Base-by-base conservation (phyloP, 2,888 invertebrate species). In the Caenorhabditis doughertyi region DNA sequence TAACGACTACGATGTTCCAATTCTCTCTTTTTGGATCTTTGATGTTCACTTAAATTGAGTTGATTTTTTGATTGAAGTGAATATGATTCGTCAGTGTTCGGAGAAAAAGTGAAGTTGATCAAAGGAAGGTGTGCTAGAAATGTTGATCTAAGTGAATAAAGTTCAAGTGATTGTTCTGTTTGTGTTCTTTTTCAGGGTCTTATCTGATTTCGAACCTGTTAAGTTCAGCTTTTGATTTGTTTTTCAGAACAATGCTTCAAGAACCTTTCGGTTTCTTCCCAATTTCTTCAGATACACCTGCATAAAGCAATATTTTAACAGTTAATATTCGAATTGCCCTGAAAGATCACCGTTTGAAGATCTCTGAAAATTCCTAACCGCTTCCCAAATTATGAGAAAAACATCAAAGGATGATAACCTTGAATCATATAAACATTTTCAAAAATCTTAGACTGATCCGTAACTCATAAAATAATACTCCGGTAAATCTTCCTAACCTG, bases 201-300 rank as follows among this genome's bases (percentile, higher is more conserved):
- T n/a, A 8, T 55, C 55, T 55, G 55, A 32, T n/a, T 16, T 18
- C 18, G 18, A 32, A 23, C 18, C 18, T 32, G 56, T 2, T 18
- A 35, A 39, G 39, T 2, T 42, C 21, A 16, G 23, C 65, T 35
- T 35, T 47, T 65, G 23, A 16, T 16, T 51, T n/a, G 21, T 4
- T 67, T 51, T 67, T 21, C 51, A 51, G 58, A 39, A 39, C 58
- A 58, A 21, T 2, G 5, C 35, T 21, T 39, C 58, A 4, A 58
- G 13, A 58, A 39, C 4, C 35, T 39, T 39, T 53, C 18, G 9
- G 21, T 49, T 35, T 23, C 67, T 53, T 53, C 67, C 67, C 53
- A n/a, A n/a, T n/a, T n/a, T 68, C 67, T 42, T 16, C 27, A 9
- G 53, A 55, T 55, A 11, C 67, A 68, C 55, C 67, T 68, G 67